A percentile compares a stretch with the other conserved stretches of the same genome.
These are phyloP conservation scores for Chrysochloris asiatica DNA, from an alignment of 2,113 vertebrate species.

Conservation along the genomic window DNA sequence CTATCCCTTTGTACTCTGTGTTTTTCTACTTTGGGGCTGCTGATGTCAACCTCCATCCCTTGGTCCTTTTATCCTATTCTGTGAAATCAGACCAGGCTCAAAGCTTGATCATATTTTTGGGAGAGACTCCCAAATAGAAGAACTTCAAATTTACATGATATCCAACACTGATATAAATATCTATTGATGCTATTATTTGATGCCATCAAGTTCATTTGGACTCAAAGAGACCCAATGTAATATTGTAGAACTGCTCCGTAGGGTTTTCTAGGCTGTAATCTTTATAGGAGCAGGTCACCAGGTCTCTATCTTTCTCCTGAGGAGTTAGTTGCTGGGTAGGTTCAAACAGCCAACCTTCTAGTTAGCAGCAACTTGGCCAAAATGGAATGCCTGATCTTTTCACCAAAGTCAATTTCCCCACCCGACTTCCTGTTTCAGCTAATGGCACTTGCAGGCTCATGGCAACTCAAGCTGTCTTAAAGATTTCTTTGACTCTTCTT, in stretches of 20 bases:
- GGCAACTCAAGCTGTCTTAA: background rate
- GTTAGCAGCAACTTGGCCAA: background rate
- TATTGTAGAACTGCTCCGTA: background rate
- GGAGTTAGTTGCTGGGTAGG: background rate
- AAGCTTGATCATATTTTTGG: background rate
- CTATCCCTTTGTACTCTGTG: background rate
- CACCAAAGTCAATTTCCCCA: background rate
- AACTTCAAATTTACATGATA: background rate
- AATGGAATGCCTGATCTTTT: background rate
- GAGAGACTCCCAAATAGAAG: constrained; percentile 2
- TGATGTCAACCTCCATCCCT: background rate
- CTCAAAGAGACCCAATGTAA: background rate
- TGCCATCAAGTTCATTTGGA: background rate
- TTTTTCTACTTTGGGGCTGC: background rate
- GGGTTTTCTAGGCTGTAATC: background rate
- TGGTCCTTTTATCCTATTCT: background rate
- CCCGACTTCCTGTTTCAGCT: background rate
- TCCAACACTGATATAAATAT: background rate
- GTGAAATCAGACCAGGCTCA: background rate
- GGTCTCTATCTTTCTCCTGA: background rate
- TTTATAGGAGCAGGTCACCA: background rate
- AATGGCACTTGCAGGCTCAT: background rate
- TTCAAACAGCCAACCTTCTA: background rate
- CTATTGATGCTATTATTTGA: background rate
- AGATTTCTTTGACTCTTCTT: background rate